These are phyloP conservation scores for Euwallacea similis DNA, from an alignment of 1,140 invertebrate genomes.

Conservation along the genomic window DNA sequence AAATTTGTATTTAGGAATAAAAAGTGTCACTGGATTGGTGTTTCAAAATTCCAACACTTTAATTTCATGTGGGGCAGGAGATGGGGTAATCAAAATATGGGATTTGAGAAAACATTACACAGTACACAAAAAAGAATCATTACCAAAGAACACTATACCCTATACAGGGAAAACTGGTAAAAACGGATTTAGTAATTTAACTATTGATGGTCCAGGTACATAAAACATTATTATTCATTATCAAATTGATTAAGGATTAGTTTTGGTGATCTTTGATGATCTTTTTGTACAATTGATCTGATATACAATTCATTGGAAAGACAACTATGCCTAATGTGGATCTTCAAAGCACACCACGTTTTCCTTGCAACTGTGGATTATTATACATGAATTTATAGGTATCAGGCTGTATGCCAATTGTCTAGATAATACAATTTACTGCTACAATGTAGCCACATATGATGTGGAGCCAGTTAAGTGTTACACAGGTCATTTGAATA, in stretches of 20 bases:
- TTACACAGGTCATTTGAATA: slow-evolving; percentile 72
- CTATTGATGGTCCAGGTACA: slow-evolving; percentile 65
- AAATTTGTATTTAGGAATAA: slow-evolving; percentile 24
- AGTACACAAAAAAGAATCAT: slow-evolving; percentile 51
- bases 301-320: no score
- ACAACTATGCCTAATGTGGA: no score
- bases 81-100: slow-evolving; percentile 86
- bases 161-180: slow-evolving; percentile 70
- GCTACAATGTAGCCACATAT: slow-evolving; percentile 77
- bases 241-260: no score
- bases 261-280: no score
- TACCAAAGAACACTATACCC: slow-evolving; percentile 70
- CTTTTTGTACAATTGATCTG: no score
- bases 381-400: slow-evolving; percentile 37
- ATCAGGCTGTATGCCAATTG: slow-evolving; percentile 81
- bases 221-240: background rate
- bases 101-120: slow-evolving; percentile 54
- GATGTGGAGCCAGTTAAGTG: slow-evolving; percentile 63
- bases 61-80: slow-evolving; percentile 79
- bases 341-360: no score
- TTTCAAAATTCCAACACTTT: slow-evolving; percentile 78
- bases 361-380: background rate
- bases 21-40: slow-evolving; percentile 75
- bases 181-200: slow-evolving; percentile 77
- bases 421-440: slow-evolving; percentile 83